phyloP scores from a whole-genome alignment of 2,797 vertebrate species.

The Tympanoctomys barrerae region DNA sequence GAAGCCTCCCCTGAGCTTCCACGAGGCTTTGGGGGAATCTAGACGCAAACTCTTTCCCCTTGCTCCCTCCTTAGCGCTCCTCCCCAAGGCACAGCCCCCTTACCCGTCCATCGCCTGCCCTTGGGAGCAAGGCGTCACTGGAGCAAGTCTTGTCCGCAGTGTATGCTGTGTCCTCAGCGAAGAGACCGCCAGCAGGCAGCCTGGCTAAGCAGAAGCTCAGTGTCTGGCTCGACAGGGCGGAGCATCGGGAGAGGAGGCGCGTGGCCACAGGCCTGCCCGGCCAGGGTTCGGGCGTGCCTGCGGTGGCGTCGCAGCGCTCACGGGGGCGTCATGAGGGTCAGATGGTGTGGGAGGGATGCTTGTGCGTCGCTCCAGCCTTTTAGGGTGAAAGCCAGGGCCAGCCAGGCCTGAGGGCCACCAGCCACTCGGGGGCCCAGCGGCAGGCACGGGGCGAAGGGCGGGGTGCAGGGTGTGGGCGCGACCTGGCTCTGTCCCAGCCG shows the following conservation, averaged over 20 bases:
- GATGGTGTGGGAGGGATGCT: background rate
- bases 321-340: accelerated
- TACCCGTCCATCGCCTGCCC: too few species aligned
- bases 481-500: too few species aligned
- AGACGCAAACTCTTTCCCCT: background rate
- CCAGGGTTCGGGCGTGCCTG: too few species aligned
- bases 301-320: background rate
- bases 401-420: background rate
- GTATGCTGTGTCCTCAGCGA: background rate
- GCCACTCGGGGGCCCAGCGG: background rate
- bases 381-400: background rate
- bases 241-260: background rate
- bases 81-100: background rate
- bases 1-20: background rate
- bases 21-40: background rate
- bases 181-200: background rate
- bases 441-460: background rate
- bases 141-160: background rate
- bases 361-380: background rate
- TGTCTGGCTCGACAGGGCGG: background rate
- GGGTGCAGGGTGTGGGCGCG: too few species aligned
- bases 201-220: background rate
- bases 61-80: background rate
- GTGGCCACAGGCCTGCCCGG: too few species aligned
- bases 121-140: too few species aligned